Percentiles rank a stretch among this genome's conserved stretches.
Evolutionary conservation across 2,113 vertebrate genomes (phyloP).

Genomic region (Mustela lutreola): DNA sequence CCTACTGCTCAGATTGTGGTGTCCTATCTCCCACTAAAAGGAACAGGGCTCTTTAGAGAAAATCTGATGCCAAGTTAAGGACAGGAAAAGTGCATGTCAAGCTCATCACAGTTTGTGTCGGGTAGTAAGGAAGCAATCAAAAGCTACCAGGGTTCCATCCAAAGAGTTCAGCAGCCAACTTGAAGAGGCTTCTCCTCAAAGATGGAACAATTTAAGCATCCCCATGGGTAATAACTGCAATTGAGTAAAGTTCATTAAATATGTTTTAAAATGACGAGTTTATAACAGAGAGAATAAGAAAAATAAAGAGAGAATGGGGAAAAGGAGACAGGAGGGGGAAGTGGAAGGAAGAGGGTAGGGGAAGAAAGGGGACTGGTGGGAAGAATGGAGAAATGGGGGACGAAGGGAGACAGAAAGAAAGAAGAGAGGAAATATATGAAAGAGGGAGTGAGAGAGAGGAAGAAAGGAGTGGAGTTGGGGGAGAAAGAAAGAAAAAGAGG

Average conservation of each 20-base stretch:
- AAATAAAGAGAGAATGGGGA: neutral
- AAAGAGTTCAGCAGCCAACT: neutral
- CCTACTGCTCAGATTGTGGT: neutral
- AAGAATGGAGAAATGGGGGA: neutral
- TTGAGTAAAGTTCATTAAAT: neutral
- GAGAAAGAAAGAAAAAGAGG: neutral
- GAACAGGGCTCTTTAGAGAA: neutral
- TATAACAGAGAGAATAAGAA: neutral
- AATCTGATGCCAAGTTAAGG: neutral
- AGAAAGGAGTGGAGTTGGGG: neutral
- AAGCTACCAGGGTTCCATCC: neutral
- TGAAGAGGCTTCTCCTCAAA: neutral
- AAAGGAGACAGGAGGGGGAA: neutral
- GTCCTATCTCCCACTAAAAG: neutral
- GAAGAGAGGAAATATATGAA: neutral
- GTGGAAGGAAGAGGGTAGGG: neutral
- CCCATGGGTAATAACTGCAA: neutral
- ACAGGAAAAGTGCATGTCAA: neutral
- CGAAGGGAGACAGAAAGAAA: neutral
- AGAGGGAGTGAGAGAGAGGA: neutral
- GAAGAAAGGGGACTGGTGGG: neutral
- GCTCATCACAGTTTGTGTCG: neutral
- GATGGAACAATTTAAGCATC: neutral
- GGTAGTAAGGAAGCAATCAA: neutral
- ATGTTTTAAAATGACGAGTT: neutral